These are phyloP conservation scores for Polypterus senegalus DNA, from an alignment of 2,113 vertebrate species.

Conservation along the genomic window DNA sequence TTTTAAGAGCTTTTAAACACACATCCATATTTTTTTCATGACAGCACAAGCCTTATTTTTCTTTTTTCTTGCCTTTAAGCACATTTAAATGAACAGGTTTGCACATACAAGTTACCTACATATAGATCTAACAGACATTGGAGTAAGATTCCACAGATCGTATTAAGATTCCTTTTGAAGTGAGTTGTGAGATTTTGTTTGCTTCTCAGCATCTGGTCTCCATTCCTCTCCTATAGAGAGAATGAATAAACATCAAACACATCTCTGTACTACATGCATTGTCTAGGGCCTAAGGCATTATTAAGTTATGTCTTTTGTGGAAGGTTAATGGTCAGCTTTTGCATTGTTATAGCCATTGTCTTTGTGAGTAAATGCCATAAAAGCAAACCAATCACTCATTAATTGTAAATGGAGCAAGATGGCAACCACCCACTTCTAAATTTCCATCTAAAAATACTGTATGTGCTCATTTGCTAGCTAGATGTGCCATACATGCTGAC, in stretches of 20 bases:
- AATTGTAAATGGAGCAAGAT: too few relatives aligned
- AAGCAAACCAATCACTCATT: too few relatives aligned
- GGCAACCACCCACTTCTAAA: too few relatives aligned
- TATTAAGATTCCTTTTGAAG: constrained; percentile 16
- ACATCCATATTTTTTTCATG: too few relatives aligned
- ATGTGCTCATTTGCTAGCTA: too few relatives aligned
- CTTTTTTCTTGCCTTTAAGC: not conserved
- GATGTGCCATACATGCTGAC: too few relatives aligned
- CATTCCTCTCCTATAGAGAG: constrained; percentile 52
- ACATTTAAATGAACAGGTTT: not conserved
- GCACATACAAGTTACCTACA: not conserved
- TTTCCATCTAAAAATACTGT: too few relatives aligned
- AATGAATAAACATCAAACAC: constrained; percentile 40
- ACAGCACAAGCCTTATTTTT: not conserved
- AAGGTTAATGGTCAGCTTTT: too few relatives aligned
- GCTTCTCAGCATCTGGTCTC: constrained; percentile 57
- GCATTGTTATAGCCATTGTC: not conserved
- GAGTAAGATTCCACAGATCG: constrained; percentile 2
- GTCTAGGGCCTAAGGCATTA: constrained; percentile 23
- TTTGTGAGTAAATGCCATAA: not conserved
- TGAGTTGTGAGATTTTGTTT: constrained; percentile 47
- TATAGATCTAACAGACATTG: not conserved
- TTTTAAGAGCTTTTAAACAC: too few relatives aligned
- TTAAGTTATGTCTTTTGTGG: constrained; percentile 8
- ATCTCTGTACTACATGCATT: constrained; percentile 41